A percentile compares a stretch with the other conserved stretches of the same genome.
These are phyloP conservation scores for Melanocharis versteri DNA, from an alignment of 2,113 vertebrate genomes.

Conservation along the genomic window DNA sequence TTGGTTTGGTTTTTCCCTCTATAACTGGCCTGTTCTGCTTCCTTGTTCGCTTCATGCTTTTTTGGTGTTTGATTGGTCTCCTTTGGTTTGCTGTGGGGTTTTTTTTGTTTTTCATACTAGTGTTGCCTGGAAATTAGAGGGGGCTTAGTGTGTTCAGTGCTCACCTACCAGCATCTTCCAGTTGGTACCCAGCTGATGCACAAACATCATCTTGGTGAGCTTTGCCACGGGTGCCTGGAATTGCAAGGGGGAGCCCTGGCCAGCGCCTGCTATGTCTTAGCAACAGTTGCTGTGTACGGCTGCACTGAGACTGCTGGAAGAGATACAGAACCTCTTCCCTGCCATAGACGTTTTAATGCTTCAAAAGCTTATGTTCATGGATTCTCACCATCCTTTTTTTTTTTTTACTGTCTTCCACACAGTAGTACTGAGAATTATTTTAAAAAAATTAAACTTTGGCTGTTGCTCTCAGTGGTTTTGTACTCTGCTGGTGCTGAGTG, in stretches of 20 bases:
- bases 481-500: neutral
- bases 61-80: neutral
- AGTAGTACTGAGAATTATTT: neutral
- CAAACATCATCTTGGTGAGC: neutral
- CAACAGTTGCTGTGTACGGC: neutral
- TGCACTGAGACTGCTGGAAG: neutral
- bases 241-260: rapidly evolving
- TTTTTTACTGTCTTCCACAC: neutral
- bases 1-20: neutral
- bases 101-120: neutral
- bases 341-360: neutral
- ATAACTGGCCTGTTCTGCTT: neutral
- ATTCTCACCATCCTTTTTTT: neutral
- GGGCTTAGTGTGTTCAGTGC: neutral
- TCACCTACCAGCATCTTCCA: neutral
- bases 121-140: neutral
- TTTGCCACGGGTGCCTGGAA: neutral
- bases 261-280: rapidly evolving
- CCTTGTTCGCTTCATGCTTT: neutral
- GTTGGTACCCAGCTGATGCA: neutral
- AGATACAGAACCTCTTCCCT: neutral
- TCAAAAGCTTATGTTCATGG: neutral
- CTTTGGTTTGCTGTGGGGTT: rapidly evolving
- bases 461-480: neutral
- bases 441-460: neutral